Evolutionary conservation across 1,140 invertebrate species (phyloP).

Genomic region (Episyrphus balteatus): DNA sequence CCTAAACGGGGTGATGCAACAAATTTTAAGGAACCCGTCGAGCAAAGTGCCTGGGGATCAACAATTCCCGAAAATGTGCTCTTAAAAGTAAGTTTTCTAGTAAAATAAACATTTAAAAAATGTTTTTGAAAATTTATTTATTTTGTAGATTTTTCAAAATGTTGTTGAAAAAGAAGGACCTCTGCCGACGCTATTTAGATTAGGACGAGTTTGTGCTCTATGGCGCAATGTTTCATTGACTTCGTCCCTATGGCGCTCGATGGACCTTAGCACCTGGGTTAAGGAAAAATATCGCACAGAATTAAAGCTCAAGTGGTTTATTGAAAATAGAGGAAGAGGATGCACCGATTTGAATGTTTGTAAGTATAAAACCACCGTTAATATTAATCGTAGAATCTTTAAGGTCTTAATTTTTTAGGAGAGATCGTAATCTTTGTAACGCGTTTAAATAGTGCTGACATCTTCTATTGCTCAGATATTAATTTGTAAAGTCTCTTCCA

Average conservation of each 20-base stretch:
- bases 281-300: constrained; percentile 61
- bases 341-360: constrained; percentile 66
- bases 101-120: not conserved
- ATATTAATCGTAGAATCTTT: too few relatives aligned
- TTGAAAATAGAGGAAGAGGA: constrained; percentile 56
- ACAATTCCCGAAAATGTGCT: constrained; percentile 53
- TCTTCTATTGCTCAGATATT: too few relatives aligned
- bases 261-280: constrained; percentile 63
- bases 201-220: constrained; percentile 59
- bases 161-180: constrained; percentile 53
- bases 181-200: constrained; percentile 58
- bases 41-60: constrained; percentile 47
- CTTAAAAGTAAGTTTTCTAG: constrained; percentile 21
- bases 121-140: not conserved
- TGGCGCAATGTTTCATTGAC: constrained; percentile 58
- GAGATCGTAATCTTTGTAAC: too few relatives aligned
- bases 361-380: constrained; percentile 35
- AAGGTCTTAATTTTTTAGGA: too few relatives aligned
- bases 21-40: constrained; percentile 35
- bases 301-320: constrained; percentile 60
- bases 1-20: constrained; percentile 20
- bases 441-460: too few relatives aligned
- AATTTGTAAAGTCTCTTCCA: too few relatives aligned
- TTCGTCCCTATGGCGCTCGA: constrained; percentile 59
- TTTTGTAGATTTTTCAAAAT: constrained; percentile 51